Conservation (phyloP, 2,797 vertebrate genomes). For the Carcharodon carcharias region DNA sequence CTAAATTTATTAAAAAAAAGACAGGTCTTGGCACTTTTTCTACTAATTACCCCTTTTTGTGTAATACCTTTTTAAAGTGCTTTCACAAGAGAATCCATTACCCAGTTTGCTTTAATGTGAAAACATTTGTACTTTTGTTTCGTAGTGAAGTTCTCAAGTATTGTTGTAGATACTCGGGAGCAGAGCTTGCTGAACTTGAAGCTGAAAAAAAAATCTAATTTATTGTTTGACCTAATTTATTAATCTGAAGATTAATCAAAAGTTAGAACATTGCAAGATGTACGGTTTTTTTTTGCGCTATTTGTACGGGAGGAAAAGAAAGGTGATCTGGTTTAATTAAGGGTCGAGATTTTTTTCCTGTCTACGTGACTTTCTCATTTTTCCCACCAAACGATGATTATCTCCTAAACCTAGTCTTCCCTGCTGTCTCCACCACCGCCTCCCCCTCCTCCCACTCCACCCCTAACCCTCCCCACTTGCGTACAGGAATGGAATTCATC, state of each 20-base stretch:
- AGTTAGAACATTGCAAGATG: slow-evolving; percentile 57
- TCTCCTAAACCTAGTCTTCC: background rate
- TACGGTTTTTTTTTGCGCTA: slow-evolving; percentile 30
- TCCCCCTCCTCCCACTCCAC: background rate
- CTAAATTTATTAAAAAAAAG: slow-evolving; percentile 63
- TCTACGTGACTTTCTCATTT: slow-evolving; percentile 48
- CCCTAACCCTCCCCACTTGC: background rate
- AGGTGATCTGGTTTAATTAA: slow-evolving; percentile 64
- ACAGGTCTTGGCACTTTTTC: slow-evolving; percentile 80
- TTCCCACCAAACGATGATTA: slow-evolving; percentile 48
- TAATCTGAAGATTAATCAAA: slow-evolving; percentile 69
- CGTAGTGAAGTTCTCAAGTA: slow-evolving; percentile 80
- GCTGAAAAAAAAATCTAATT: slow-evolving; percentile 64
- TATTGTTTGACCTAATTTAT: slow-evolving; percentile 92
- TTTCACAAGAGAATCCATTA: slow-evolving; percentile 71
- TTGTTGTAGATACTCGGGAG: slow-evolving; percentile 89
- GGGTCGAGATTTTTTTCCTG: slow-evolving; percentile 35
- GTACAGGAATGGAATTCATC: slow-evolving; percentile 58
- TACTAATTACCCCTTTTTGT: slow-evolving; percentile 66
- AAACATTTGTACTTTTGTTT: slow-evolving; percentile 68
- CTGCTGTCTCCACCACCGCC: background rate
- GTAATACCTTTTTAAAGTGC: slow-evolving; percentile 66
- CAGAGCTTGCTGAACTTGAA: slow-evolving; percentile 75
- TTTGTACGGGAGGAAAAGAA: slow-evolving; percentile 47
- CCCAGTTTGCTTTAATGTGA: slow-evolving; percentile 74